Percentiles rank a stretch among this genome's conserved stretches.
Conservation (phyloP, 92 coral and sea anemone species). For the Zoanthus sociatus region DNA sequence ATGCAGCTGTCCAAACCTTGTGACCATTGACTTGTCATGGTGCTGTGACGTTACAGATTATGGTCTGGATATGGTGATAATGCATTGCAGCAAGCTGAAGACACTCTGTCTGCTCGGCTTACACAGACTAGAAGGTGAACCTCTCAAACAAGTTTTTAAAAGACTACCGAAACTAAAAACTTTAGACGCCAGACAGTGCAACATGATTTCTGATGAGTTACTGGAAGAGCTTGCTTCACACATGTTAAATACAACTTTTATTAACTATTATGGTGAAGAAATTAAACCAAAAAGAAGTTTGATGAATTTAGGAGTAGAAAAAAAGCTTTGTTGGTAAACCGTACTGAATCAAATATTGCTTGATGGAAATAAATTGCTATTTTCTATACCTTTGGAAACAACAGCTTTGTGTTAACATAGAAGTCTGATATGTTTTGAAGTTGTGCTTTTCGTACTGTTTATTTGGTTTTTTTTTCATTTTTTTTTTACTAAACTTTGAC, state of each 20-base stretch:
- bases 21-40: slow-evolving; percentile 87
- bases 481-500: too few relatives aligned
- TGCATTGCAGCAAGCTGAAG: slow-evolving; percentile 69
- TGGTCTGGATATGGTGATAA: slow-evolving; percentile 77
- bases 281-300: slow-evolving; percentile 44
- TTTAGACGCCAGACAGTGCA: slow-evolving; percentile 91
- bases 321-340: slow-evolving; percentile 18
- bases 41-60: slow-evolving; percentile 93
- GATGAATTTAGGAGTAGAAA: neutral
- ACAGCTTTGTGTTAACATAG: too few relatives aligned
- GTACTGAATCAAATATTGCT: neutral
- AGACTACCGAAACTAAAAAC: slow-evolving; percentile 70
- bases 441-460: too few relatives aligned
- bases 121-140: slow-evolving; percentile 76
- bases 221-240: slow-evolving; percentile 72
- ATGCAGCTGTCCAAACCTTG: slow-evolving; percentile 81
- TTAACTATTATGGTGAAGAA: slow-evolving; percentile 84
- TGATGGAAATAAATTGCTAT: too few relatives aligned
- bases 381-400: too few relatives aligned
- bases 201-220: slow-evolving; percentile 82
- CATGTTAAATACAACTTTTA: slow-evolving; percentile 66
- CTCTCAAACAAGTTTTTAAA: slow-evolving; percentile 65
- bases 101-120: slow-evolving; percentile 77
- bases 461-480: too few relatives aligned
- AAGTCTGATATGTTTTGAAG: too few relatives aligned